These are phyloP conservation scores for Podocnemis expansa DNA, from an alignment of 2,113 vertebrate species.

Conservation along the genomic window DNA sequence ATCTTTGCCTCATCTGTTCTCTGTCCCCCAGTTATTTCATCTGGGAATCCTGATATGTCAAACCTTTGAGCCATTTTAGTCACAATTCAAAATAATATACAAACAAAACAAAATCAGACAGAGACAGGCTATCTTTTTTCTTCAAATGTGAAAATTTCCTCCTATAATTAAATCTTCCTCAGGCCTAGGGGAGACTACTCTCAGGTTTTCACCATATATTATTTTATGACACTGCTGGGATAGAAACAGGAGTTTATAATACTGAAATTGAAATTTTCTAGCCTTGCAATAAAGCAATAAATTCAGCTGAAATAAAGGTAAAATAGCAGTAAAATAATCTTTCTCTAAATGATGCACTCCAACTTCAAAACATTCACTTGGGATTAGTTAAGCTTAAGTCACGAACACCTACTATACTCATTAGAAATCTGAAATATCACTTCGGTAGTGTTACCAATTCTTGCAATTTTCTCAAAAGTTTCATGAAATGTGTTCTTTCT, in stretches of 20 bases:
- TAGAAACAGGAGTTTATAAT: neutral
- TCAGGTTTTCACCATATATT: neutral
- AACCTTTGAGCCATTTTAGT: neutral
- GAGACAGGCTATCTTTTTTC: accelerated
- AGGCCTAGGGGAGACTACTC: accelerated
- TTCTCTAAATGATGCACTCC: neutral
- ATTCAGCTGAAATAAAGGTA: neutral
- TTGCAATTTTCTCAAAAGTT: neutral
- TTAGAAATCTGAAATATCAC: neutral
- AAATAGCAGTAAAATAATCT: neutral
- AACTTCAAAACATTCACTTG: neutral
- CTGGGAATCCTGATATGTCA: neutral
- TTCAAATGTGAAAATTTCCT: accelerated
- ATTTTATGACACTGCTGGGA: neutral
- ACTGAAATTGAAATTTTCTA: neutral
- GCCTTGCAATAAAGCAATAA: neutral
- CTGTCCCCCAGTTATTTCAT: neutral
- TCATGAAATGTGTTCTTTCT: neutral
- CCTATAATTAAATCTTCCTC: neutral
- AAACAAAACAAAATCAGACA: neutral
- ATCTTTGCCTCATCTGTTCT: accelerated
- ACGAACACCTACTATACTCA: neutral
- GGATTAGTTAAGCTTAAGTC: neutral
- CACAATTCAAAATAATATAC: neutral
- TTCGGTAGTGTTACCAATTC: neutral